phyloP scores from a whole-genome alignment of 2,113 vertebrate genomes.

The Ciconia stormi region DNA sequence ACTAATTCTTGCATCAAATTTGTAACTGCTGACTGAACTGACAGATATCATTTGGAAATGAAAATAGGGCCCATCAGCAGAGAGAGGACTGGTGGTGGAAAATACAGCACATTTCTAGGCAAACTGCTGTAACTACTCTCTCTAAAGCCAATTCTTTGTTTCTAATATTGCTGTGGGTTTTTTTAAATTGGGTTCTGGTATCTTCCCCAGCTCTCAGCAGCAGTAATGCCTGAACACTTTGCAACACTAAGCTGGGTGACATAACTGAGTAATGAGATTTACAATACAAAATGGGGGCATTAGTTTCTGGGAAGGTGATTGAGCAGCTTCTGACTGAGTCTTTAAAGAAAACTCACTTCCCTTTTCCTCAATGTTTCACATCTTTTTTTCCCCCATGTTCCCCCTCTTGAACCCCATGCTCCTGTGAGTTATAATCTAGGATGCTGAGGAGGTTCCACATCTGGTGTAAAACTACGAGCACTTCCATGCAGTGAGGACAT shows the following conservation, averaged over 20 bases:
- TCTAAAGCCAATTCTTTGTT: background rate
- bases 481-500: fast-evolving
- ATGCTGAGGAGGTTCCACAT: background rate
- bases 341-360: background rate
- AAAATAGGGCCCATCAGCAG: background rate
- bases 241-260: background rate
- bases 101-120: background rate
- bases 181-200: background rate
- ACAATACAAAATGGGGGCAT: background rate
- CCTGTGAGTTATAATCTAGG: background rate
- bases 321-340: background rate
- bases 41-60: background rate
- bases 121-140: background rate
- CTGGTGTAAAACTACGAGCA: background rate
- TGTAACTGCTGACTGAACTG: background rate
- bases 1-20: background rate
- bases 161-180: background rate
- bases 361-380: background rate
- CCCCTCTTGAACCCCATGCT: background rate
- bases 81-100: background rate
- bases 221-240: background rate
- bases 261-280: background rate
- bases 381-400: fast-evolving
- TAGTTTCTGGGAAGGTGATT: background rate
- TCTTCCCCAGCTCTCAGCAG: background rate